phyloP scores from a whole-genome alignment of 2,888 invertebrate genomes.

The Loripinus fragilis region DNA sequence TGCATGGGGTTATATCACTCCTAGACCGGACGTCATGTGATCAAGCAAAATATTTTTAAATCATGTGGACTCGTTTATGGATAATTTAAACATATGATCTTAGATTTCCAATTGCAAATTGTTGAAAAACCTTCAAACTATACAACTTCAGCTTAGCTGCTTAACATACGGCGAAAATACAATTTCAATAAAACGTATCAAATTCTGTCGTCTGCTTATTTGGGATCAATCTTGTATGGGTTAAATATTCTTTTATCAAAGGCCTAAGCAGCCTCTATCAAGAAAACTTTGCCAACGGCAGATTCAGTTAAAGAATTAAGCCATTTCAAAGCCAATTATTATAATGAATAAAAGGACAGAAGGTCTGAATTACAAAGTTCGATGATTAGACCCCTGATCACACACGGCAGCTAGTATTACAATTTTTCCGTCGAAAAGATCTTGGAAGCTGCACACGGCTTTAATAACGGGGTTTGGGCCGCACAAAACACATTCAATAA shows the following conservation, averaged over 20 bases:
- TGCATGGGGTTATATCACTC: too few relatives aligned
- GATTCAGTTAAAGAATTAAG: conserved; percentile 14
- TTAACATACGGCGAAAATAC: too few relatives aligned
- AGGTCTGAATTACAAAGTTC: conserved; percentile 46
- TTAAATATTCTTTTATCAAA: background rate
- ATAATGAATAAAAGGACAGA: conserved; percentile 34
- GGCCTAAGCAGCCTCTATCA: conserved; percentile 11
- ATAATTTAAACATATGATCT: too few relatives aligned
- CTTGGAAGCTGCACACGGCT: background rate
- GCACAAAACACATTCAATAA: conserved; percentile 60
- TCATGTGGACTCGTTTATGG: too few relatives aligned
- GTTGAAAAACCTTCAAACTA: too few relatives aligned
- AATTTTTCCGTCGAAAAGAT: conserved; percentile 10
- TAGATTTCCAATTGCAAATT: too few relatives aligned
- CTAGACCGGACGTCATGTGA: too few relatives aligned
- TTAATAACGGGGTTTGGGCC: conserved; percentile 56
- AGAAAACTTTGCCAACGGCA: conserved; percentile 7
- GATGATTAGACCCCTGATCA: conserved; percentile 13
- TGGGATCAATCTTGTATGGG: too few relatives aligned
- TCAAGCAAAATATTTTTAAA: too few relatives aligned
- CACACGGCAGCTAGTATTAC: conserved; percentile 7
- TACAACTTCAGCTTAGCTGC: too few relatives aligned
- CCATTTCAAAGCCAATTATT: conserved; percentile 22
- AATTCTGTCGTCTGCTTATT: too few relatives aligned
- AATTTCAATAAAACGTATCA: too few relatives aligned